Conservation (phyloP, 2,888 invertebrate genomes). For the Eubasilissa splendida region DNA sequence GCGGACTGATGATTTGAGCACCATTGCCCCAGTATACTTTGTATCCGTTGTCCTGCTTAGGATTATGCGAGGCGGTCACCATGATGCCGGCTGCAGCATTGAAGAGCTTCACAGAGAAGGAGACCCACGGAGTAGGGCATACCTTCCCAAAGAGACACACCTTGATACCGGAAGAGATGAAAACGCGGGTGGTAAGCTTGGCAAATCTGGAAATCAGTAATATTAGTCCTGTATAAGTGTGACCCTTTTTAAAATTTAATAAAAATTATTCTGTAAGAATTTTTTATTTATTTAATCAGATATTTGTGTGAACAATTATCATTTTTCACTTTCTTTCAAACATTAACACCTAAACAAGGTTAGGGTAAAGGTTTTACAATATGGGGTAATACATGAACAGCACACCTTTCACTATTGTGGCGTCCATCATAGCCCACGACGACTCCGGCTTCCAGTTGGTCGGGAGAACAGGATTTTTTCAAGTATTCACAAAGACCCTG, state of each 20-base stretch:
- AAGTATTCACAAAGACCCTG: constrained; percentile 87
- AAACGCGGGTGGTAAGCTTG: constrained; percentile 88
- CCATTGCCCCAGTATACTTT: constrained; percentile 98
- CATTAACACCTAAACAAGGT: too few relatives aligned
- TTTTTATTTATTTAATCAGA: too few relatives aligned
- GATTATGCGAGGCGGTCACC: constrained; percentile 97
- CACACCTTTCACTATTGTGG: constrained; percentile 89
- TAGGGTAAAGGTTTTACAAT: too few relatives aligned
- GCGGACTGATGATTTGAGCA: constrained; percentile 94
- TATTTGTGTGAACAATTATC: too few relatives aligned
- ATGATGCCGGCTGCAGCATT: constrained; percentile 90
- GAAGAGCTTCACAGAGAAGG: constrained; percentile 84
- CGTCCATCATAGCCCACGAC: constrained; percentile 95
- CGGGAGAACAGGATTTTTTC: constrained; percentile 72
- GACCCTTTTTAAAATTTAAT: too few relatives aligned
- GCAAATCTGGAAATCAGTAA: constrained; percentile 80
- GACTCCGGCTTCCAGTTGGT: constrained; percentile 79
- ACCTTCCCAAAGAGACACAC: constrained; percentile 87
- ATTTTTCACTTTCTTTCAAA: too few relatives aligned
- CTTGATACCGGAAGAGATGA: constrained; percentile 81
- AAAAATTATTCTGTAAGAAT: too few relatives aligned
- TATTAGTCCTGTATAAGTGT: not conserved
- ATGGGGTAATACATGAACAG: not conserved
- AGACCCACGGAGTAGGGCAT: constrained; percentile 94
- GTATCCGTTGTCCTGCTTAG: constrained; percentile 96